These are phyloP conservation scores for Condylostylus longicornis DNA, from an alignment of 1,140 invertebrate genomes.

Conservation along the genomic window DNA sequence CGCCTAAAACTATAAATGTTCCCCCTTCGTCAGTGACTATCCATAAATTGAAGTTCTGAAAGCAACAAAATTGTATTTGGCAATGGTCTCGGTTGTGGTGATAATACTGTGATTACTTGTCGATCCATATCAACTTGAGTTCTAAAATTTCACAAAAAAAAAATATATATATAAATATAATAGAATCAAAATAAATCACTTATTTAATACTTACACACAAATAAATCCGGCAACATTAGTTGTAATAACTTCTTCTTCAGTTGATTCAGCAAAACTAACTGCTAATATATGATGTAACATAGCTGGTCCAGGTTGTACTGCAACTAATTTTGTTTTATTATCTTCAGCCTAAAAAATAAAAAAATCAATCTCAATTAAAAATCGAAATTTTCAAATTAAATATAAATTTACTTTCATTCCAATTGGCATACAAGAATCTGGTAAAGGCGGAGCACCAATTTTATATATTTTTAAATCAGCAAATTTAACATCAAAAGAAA, in stretches of 20 bases:
- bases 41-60: conserved; percentile 80
- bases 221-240: conserved; percentile 86
- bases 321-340: conserved; percentile 79
- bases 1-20: no score
- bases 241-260: conserved; percentile 63
- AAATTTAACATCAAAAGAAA: conserved; percentile 81
- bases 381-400: not conserved
- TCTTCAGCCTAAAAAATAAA: conserved; percentile 47
- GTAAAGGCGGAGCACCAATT: conserved; percentile 83
- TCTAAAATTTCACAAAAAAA: conserved; percentile 37
- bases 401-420: conserved; percentile 60
- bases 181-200: conserved; percentile 2
- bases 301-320: conserved; percentile 54
- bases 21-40: no score
- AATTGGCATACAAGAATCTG: conserved; percentile 87
- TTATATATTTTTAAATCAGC: conserved; percentile 81
- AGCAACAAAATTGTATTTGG: conserved; percentile 66
- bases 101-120: conserved; percentile 74
- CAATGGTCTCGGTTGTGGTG: conserved; percentile 79
- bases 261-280: conserved; percentile 64
- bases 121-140: conserved; percentile 80
- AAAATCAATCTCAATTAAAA: not conserved
- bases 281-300: conserved; percentile 80
- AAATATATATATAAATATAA: conserved; percentile 5
- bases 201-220: conserved; percentile 66